Evolutionary conservation across 2,797 vertebrate species (phyloP).

Genomic region (Iguana delicatissima): DNA sequence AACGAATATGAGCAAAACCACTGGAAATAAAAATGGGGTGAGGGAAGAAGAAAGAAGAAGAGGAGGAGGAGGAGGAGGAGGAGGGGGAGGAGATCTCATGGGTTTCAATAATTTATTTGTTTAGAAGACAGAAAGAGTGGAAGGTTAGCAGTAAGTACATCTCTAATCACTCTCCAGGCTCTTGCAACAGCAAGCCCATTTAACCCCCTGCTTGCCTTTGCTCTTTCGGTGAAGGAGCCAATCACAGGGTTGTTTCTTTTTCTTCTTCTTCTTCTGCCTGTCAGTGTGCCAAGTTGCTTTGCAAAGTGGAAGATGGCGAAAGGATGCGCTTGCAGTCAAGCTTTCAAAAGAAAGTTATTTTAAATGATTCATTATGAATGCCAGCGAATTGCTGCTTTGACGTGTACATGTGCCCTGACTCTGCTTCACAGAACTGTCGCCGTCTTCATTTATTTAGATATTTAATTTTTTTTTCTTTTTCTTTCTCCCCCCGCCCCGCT

Average conservation of each 20-base stretch:
- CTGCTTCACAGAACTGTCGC: conserved; percentile 61
- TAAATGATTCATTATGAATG: conserved; percentile 74
- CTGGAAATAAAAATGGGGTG: conserved; percentile 64
- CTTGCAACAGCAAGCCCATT: conserved; percentile 68
- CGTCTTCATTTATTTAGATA: background rate
- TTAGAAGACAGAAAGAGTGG: conserved; percentile 71
- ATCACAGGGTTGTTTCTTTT: conserved; percentile 35
- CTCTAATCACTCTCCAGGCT: conserved; percentile 72
- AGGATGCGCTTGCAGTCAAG: conserved; percentile 61
- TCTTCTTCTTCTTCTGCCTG: conserved; percentile 42
- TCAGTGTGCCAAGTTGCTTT: conserved; percentile 62
- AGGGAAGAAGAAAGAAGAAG: too few species aligned
- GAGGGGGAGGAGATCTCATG: background rate
- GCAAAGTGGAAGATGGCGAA: conserved; percentile 60
- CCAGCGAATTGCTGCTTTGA: conserved; percentile 55
- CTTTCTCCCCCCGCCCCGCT: background rate
- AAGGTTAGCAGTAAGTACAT: conserved; percentile 67
- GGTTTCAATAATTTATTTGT: conserved; percentile 80
- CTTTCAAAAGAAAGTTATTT: conserved; percentile 68
- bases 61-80: background rate
- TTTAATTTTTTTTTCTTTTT: background rate
- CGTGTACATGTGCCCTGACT: conserved; percentile 54
- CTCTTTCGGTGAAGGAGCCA: conserved; percentile 50
- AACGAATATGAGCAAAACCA: conserved; percentile 67
- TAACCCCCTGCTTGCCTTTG: conserved; percentile 70